Evolutionary conservation across 2,113 vertebrate genomes (phyloP).

Genomic region (Gopherus evgoodei): DNA sequence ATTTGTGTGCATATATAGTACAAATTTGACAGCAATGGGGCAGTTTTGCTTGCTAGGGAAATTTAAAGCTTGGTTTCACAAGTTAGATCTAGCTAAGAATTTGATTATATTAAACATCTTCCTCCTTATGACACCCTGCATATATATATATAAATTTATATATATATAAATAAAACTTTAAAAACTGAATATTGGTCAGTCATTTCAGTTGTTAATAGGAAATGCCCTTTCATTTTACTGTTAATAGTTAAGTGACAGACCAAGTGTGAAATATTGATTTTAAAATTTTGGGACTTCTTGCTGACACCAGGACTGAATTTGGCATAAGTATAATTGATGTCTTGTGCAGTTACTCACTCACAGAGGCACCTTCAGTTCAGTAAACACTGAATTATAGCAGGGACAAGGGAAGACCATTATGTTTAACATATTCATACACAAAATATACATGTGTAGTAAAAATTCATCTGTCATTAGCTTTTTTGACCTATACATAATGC

Average conservation of each 20-base stretch:
- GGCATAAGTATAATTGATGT: fast-evolving
- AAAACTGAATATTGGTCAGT: background rate
- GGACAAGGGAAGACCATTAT: background rate
- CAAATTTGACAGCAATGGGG: too few relatives aligned
- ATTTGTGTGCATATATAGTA: background rate
- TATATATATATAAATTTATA: background rate
- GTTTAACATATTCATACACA: background rate
- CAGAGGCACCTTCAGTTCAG: fast-evolving
- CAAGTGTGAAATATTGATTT: background rate
- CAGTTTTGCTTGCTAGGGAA: background rate
- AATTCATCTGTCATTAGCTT: fast-evolving
- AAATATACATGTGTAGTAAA: background rate
- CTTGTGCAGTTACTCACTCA: background rate
- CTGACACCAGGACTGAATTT: background rate
- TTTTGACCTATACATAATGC: background rate
- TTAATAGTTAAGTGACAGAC: background rate
- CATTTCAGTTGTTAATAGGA: background rate
- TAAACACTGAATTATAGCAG: background rate
- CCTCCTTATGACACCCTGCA: background rate
- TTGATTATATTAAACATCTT: background rate
- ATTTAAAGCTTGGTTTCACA: background rate
- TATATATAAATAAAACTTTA: background rate
- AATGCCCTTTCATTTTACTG: background rate
- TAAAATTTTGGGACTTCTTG: background rate
- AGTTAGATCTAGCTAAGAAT: too few relatives aligned